Base-by-base conservation (phyloP, 2,888 invertebrate species). In the Cecidostiba fungosa region DNA sequence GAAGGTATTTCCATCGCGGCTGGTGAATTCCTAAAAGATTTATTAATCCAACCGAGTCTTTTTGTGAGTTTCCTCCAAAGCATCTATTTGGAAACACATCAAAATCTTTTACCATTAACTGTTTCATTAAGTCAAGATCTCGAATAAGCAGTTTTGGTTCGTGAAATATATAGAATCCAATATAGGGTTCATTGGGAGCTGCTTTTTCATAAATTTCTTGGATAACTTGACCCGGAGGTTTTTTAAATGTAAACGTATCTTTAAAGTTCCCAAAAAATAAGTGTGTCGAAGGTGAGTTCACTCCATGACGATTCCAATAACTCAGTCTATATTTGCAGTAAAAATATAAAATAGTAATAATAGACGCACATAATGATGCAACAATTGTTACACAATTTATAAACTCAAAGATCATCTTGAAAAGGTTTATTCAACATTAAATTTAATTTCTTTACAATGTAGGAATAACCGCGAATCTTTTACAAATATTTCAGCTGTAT, bases 1-100 rank as follows among this genome's bases (percentile, higher is more conserved):
- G 91, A 23, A 94, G 89, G 70, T 91, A 91, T 88, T 94, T 94
- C 95, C 95, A 95, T 43, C 93, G 91, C 0, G 94, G 93, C 32
- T 94, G 94, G 85, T 93, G 92, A 83, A 94, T 91, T 1, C 92
- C 90, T 82, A 95, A 89, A 82, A 94, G 88, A 84, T 93, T 91
- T 23, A 93, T 89, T 6, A 92, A 87, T 10, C 91, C 91, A 14
- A 93, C 84, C 0, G 92, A 90, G 87, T 94, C 94, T 36, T 91
- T 91, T 78, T 91, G 88, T 14, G 90, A 88, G 14, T 92, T 90
- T 1, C 92, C 92, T 29, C 92, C 92, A 76, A 94, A 91, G 1
- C 91, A 91, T 76, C 94, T 92, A 89, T 94, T 93, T 8, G 91
- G 89, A 89, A 95, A 95, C 54, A 91, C 84, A 10, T 93, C 91